These are phyloP conservation scores for Polyodon spathula DNA, from an alignment of 2,113 vertebrate species.

Conservation along the genomic window DNA sequence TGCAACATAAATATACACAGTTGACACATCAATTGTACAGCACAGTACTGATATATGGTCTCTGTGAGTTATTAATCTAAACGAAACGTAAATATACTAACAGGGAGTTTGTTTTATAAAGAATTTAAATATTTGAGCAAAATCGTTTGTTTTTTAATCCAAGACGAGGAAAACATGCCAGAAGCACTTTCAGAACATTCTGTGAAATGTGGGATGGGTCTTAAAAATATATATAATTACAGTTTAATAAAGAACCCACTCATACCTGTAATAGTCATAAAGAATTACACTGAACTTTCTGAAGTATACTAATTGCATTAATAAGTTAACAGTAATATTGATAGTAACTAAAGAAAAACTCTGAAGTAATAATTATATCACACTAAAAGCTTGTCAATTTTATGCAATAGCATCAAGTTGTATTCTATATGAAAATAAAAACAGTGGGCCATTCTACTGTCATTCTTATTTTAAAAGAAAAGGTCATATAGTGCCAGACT, in stretches of 20 bases:
- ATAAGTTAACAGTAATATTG: background rate
- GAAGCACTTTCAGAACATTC: background rate
- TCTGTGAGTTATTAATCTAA: no score
- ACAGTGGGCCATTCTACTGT: no score
- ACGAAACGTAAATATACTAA: background rate
- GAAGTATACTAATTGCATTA: background rate
- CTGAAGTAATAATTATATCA: background rate
- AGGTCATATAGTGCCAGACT: no score
- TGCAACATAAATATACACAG: background rate
- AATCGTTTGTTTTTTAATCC: background rate
- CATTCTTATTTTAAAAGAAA: no score
- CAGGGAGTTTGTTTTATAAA: background rate
- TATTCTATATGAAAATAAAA: no score
- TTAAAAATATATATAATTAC: background rate
- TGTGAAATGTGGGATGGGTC: no score
- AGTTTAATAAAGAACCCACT: background rate
- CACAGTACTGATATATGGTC: no score
- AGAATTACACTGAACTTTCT: background rate
- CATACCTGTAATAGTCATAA: background rate
- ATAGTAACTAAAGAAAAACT: background rate
- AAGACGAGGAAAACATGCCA: background rate
- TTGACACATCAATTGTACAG: background rate
- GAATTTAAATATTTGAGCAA: background rate
- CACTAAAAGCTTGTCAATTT: background rate
- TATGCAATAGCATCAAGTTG: background rate